These are phyloP conservation scores for Pandemis corylana DNA, from an alignment of 2,888 invertebrate species.

Conservation along the genomic window DNA sequence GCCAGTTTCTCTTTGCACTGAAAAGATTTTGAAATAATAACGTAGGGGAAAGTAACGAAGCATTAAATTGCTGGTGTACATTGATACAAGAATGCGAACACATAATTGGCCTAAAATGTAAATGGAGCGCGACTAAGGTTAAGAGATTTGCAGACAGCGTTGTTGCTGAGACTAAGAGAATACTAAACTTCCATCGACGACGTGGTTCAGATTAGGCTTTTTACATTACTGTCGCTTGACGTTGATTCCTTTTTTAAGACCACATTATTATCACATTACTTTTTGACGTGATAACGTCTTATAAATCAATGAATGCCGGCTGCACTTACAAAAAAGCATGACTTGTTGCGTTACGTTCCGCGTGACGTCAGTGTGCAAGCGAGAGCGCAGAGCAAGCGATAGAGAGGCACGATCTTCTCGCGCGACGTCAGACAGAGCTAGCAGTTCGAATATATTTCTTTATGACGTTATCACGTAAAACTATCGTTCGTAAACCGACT, in stretches of 20 bases:
- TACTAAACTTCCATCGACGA: constrained; percentile 16
- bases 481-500: no score
- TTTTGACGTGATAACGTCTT: no score
- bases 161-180: constrained; percentile 12
- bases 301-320: no score
- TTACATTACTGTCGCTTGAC: constrained; percentile 8
- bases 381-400: no score
- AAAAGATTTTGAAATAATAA: constrained; percentile 41
- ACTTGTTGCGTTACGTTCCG: no score
- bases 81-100: constrained; percentile 42
- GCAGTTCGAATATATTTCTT: no score
- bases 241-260: neutral
- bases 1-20: constrained; percentile 30
- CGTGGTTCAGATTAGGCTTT: constrained; percentile 8
- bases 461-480: no score
- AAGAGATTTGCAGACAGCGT: constrained; percentile 36
- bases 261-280: no score
- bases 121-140: constrained; percentile 42
- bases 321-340: no score
- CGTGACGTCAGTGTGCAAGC: no score
- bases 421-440: no score
- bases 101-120: constrained; percentile 42
- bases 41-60: constrained; percentile 38
- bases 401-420: no score
- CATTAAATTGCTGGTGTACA: constrained; percentile 39